phyloP scores from a whole-genome alignment of 2,888 invertebrate species.

The Agonopterix alstromeriana region DNA sequence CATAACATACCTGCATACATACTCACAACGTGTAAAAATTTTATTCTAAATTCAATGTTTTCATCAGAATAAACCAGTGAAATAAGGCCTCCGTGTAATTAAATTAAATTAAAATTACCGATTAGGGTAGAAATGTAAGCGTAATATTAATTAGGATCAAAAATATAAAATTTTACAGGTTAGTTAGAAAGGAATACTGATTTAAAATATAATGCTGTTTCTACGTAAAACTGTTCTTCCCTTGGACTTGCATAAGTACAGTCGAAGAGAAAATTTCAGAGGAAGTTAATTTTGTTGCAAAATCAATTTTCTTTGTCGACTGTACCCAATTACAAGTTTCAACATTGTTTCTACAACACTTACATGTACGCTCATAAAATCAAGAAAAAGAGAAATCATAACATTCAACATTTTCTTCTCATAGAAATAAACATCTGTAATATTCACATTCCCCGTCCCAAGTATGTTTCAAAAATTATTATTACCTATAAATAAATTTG shows the following conservation, averaged over 20 bases:
- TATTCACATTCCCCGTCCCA: slow-evolving; percentile 46
- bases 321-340: no score
- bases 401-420: not conserved
- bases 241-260: slow-evolving; percentile 17
- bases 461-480: slow-evolving; percentile 23
- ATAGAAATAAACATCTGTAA: not conserved
- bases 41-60: not conserved
- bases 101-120: slow-evolving; percentile 24
- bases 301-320: not conserved
- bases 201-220: slow-evolving; percentile 37
- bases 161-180: slow-evolving; percentile 51
- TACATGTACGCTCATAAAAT: slow-evolving; percentile 1
- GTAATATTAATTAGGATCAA: slow-evolving; percentile 27
- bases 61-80: slow-evolving; percentile 13
- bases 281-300: not conserved
- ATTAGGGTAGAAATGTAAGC: slow-evolving; percentile 31
- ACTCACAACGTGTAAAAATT: no score
- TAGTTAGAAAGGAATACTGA: slow-evolving; percentile 58
- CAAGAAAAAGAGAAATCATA: not conserved
- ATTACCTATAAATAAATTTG: slow-evolving; percentile 29
- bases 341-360: no score
- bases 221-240: slow-evolving; percentile 38
- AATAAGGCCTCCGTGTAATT: slow-evolving; percentile 18
- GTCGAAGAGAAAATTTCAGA: not conserved
- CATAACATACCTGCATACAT: no score